A percentile compares a stretch with the other conserved stretches of the same genome.
Evolutionary conservation across 2,113 vertebrate species (phyloP).

Genomic region (Erythrocercus mccallii): DNA sequence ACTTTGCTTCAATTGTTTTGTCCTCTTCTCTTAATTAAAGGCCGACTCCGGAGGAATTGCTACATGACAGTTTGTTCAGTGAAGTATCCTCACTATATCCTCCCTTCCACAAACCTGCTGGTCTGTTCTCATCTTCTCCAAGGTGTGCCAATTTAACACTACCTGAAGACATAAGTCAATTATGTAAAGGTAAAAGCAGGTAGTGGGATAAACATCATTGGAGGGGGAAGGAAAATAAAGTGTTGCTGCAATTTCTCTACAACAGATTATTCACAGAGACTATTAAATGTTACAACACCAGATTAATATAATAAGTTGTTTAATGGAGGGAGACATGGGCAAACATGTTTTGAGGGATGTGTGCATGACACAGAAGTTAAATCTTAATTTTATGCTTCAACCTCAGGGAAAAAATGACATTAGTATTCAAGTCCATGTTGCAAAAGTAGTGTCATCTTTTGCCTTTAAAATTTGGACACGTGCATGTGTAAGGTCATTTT

Average conservation of each 20-base stretch:
- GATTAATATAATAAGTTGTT: background rate
- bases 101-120: slow-evolving; percentile 80
- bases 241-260: background rate
- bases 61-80: slow-evolving; percentile 81
- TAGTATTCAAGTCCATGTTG: background rate
- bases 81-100: slow-evolving; percentile 78
- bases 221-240: background rate
- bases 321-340: background rate
- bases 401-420: background rate
- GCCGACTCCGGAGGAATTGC: slow-evolving; percentile 83
- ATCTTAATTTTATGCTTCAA: background rate
- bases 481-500: background rate
- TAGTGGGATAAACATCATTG: background rate
- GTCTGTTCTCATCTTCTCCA: slow-evolving; percentile 89
- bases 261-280: background rate
- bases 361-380: background rate
- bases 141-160: slow-evolving; percentile 89
- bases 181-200: slow-evolving; percentile 85
- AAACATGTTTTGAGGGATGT: background rate
- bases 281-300: background rate
- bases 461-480: background rate
- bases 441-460: background rate
- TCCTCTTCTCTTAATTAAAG: slow-evolving; percentile 61
- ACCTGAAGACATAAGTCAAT: slow-evolving; percentile 89
- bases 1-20: background rate